phyloP scores from a whole-genome alignment of 2,113 vertebrate species.

The Pelecanoides urinatrix region DNA sequence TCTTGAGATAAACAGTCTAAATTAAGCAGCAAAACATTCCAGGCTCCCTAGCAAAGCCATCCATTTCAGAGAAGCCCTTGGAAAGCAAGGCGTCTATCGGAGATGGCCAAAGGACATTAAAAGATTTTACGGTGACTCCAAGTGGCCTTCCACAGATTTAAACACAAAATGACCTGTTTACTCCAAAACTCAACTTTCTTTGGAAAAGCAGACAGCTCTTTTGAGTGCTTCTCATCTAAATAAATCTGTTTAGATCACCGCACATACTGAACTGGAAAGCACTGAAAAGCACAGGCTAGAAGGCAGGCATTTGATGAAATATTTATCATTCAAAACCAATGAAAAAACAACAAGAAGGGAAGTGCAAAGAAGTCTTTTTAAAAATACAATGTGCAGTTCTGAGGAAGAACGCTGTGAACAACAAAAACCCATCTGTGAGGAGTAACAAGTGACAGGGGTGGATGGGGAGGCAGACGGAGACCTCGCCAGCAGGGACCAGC shows the following conservation, averaged over 20 bases:
- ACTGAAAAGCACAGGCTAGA: background rate
- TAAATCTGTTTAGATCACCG: background rate
- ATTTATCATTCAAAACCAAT: background rate
- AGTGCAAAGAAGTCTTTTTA: background rate
- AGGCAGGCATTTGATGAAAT: background rate
- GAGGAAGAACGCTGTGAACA: background rate
- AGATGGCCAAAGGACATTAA: background rate
- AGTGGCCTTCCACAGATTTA: background rate
- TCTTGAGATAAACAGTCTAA: conserved; percentile 62
- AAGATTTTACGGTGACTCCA: background rate
- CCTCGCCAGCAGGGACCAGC: background rate
- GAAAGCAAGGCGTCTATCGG: background rate
- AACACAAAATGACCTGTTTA: background rate
- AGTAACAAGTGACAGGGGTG: rapidly evolving
- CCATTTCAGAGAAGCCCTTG: background rate
- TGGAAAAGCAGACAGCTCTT: background rate
- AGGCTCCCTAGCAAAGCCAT: conserved; percentile 3
- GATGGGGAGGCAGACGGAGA: background rate
- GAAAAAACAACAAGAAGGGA: background rate
- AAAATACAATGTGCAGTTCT: background rate
- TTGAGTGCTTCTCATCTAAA: background rate
- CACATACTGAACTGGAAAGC: background rate
- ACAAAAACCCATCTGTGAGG: background rate
- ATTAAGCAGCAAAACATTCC: conserved; percentile 68
- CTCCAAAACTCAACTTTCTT: background rate